These are phyloP conservation scores for Panzeria rudis DNA, from an alignment of 2,888 invertebrate genomes.

Conservation along the genomic window DNA sequence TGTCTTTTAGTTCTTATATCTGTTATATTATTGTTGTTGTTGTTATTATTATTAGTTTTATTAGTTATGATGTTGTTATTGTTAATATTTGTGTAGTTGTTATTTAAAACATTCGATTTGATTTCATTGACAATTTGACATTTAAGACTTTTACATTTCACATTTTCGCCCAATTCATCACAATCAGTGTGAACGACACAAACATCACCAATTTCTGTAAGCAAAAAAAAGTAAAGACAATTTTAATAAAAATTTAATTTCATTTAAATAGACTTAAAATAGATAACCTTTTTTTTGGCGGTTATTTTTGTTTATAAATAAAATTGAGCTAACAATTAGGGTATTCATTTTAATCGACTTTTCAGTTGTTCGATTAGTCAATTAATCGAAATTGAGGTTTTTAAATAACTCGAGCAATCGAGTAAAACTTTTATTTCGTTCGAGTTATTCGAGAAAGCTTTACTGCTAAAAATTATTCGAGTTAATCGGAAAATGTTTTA, in stretches of 20 bases:
- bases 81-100: conserved; percentile 50
- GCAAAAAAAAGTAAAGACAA: background rate
- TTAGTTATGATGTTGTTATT: conserved; percentile 64
- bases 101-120: conserved; percentile 48
- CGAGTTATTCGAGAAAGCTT: no score
- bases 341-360: no score
- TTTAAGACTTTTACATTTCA: conserved; percentile 78
- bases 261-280: no score
- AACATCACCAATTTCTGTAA: conserved; percentile 79
- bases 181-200: conserved; percentile 83
- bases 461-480: no score
- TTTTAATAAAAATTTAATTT: background rate
- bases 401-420: no score
- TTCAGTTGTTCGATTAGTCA: no score
- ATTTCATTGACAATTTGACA: conserved; percentile 77
- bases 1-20: conserved; percentile 69
- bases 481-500: no score
- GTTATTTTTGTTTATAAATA: no score
- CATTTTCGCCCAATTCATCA: conserved; percentile 78
- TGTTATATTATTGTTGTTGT: conserved; percentile 48
- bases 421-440: no score
- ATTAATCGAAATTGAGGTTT: no score
- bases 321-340: no score
- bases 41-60: conserved; percentile 9
- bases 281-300: no score